Evolutionary conservation across 2,797 vertebrate species (phyloP).

Genomic region (Rousettus madagascariensis): DNA sequence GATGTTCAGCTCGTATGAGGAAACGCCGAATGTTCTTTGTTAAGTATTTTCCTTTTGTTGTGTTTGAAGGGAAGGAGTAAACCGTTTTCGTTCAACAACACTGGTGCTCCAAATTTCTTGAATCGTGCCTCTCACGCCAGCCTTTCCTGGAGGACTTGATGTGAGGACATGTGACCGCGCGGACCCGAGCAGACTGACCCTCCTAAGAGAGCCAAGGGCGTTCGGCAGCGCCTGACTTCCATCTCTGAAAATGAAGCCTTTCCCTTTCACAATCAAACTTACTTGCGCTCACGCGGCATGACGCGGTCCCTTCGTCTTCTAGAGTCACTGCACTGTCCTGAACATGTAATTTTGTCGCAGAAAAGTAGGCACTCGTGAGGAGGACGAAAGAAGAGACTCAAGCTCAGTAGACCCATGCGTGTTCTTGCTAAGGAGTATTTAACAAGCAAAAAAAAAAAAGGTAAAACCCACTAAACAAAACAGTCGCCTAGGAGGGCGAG

Average conservation of each 20-base stretch:
- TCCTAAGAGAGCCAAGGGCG: background rate
- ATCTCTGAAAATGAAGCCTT: constrained; percentile 43
- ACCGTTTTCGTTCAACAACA: background rate
- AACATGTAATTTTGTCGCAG: background rate
- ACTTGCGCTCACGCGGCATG: background rate
- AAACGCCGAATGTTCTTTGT: background rate
- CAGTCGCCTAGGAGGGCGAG: background rate
- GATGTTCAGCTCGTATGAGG: background rate
- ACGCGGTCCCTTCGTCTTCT: background rate
- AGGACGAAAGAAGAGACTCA: background rate
- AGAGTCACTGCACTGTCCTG: background rate
- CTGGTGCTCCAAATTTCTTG: background rate
- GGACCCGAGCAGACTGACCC: rapidly evolving
- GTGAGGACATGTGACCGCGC: rapidly evolving
- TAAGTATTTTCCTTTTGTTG: background rate
- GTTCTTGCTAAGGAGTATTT: background rate
- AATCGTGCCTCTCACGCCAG: background rate
- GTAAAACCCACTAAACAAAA: background rate
- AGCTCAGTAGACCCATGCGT: background rate
- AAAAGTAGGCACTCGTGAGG: background rate
- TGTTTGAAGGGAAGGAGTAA: background rate
- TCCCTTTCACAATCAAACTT: background rate
- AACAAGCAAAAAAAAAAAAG: background rate
- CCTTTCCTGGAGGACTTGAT: background rate
- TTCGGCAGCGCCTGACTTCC: background rate